These are phyloP conservation scores for Synchiropus splendidus DNA, from an alignment of 2,113 vertebrate species.

Conservation along the genomic window DNA sequence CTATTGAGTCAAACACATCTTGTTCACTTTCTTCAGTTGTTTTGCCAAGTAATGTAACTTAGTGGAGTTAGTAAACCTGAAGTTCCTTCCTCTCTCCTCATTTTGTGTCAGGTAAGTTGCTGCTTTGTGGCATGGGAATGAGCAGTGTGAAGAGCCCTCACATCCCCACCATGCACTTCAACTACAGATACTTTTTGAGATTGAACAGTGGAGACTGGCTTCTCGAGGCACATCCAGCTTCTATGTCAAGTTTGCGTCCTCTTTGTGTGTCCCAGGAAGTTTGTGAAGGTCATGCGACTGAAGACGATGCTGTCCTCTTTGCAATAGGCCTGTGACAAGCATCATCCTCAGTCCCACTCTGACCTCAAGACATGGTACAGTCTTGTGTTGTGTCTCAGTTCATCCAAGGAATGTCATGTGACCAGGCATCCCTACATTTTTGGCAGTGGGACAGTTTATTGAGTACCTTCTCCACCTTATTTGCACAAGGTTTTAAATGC, in stretches of 20 bases:
- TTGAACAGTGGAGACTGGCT: conserved; percentile 87
- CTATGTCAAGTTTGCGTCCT: conserved; percentile 15
- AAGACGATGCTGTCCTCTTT: conserved; percentile 88
- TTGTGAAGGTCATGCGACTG: conserved; percentile 98
- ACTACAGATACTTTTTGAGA: conserved; percentile 98
- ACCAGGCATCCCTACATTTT: too few relatives aligned
- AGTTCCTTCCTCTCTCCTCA: conserved; percentile 3
- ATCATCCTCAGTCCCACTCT: conserved; percentile 78
- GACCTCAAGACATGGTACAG: conserved; percentile 90
- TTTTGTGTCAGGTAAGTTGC: conserved; percentile 89
- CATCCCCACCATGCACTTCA: conserved; percentile 94
- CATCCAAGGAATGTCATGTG: too few relatives aligned
- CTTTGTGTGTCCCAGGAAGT: conserved; percentile 66
- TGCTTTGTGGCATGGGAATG: conserved; percentile 92
- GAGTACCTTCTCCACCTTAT: too few relatives aligned
- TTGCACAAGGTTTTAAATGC: too few relatives aligned
- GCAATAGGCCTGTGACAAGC: conserved; percentile 86
- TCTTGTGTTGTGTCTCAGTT: too few relatives aligned
- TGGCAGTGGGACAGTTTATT: too few relatives aligned
- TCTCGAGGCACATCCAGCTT: conserved; percentile 35
- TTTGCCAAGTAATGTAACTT: too few relatives aligned
- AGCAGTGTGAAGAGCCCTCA: conserved; percentile 96
- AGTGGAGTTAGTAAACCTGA: too few relatives aligned
- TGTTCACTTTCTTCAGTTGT: too few relatives aligned
- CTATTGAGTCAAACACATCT: too few relatives aligned